These are phyloP conservation scores for Tragelaphus oryx DNA, from an alignment of 2,797 vertebrate species.

Conservation along the genomic window DNA sequence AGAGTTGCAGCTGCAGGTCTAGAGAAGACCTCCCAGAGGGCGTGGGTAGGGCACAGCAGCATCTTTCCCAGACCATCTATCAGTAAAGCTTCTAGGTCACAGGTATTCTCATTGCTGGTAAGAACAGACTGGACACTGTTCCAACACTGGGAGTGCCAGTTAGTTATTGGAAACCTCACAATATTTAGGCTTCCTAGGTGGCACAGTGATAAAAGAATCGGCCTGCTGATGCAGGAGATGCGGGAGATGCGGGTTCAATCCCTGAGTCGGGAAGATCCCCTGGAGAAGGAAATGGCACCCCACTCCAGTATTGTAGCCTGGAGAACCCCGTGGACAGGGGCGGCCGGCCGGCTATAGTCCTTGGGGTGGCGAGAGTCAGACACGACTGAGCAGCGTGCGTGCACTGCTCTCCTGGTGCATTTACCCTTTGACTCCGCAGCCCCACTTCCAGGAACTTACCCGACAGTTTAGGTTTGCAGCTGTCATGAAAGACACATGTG, in stretches of 20 bases:
- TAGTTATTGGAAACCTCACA: neutral
- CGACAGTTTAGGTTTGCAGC: neutral
- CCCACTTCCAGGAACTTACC: neutral
- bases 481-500: neutral
- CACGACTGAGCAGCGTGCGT: neutral
- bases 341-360: neutral
- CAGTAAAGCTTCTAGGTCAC: neutral
- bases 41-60: rapidly evolving
- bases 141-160: neutral
- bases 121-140: neutral
- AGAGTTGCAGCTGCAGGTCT: neutral
- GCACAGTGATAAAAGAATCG: neutral
- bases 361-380: neutral
- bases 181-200: neutral
- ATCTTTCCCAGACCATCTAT: neutral
- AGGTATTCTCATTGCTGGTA: neutral
- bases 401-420: neutral
- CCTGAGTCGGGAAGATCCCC: neutral
- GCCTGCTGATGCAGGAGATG: neutral
- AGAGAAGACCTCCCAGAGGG: neutral
- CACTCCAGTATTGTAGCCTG: neutral
- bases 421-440: neutral
- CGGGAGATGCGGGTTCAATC: neutral
- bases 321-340: neutral
- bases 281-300: neutral